These are phyloP conservation scores for Eulithis testata DNA, from an alignment of 2,888 invertebrate genomes.

Conservation along the genomic window DNA sequence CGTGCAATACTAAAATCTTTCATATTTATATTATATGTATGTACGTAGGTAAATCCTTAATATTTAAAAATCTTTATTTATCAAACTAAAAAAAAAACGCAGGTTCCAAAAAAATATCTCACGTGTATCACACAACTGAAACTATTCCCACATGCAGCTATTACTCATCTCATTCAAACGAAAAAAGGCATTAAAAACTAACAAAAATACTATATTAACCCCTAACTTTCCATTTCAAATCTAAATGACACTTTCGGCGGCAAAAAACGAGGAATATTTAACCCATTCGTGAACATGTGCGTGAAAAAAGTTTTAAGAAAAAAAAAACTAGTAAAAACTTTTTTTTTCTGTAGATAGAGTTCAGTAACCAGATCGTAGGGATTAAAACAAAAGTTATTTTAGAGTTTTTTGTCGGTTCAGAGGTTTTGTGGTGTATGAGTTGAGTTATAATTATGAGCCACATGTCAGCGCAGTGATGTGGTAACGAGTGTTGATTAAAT, in stretches of 20 bases:
- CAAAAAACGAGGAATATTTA: slow-evolving; percentile 55
- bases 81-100: slow-evolving; percentile 12
- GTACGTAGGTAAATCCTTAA: too few relatives aligned
- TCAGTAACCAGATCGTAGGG: slow-evolving; percentile 80
- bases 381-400: slow-evolving; percentile 76
- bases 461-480: slow-evolving; percentile 65
- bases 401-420: slow-evolving; percentile 71
- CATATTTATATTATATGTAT: too few relatives aligned
- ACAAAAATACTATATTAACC: slow-evolving; percentile 74
- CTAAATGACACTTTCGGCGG: slow-evolving; percentile 70
- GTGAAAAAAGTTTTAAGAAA: slow-evolving; percentile 45
- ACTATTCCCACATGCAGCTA: slow-evolving; percentile 73
- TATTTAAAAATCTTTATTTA: neutral
- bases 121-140: slow-evolving; percentile 73
- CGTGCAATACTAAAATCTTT: too few relatives aligned
- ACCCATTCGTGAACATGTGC: slow-evolving; percentile 76
- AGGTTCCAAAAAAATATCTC: slow-evolving; percentile 62
- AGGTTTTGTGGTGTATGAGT: slow-evolving; percentile 74
- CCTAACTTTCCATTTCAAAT: slow-evolving; percentile 80
- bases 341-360: slow-evolving; percentile 63
- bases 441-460: slow-evolving; percentile 80
- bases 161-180: slow-evolving; percentile 68
- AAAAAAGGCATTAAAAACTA: slow-evolving; percentile 53
- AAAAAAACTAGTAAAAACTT: slow-evolving; percentile 43
- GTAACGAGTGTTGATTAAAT: neutral